Evolutionary conservation across 1,140 invertebrate genomes (phyloP), one percentile per base, ranked within the genome.

Genomic region (Drosophila fuyamai): DNA sequence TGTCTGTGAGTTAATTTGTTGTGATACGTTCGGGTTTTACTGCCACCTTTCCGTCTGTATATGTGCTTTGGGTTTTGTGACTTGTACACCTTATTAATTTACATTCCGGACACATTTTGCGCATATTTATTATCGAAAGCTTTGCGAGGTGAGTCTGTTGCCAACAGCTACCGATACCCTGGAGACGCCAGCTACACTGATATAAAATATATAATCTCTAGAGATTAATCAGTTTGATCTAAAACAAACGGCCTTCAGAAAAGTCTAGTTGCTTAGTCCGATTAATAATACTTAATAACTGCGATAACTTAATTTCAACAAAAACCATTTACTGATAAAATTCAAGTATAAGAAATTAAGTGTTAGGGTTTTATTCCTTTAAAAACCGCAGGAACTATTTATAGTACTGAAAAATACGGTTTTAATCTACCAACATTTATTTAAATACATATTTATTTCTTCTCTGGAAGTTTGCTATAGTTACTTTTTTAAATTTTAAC

Each of bases 91-190:
- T 48, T 62, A 54, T 79, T 43, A 63, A 79, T 88, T 88, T 83
- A 68, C 84, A 88, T 88, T 82, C 84, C 44, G 47, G 12, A 12
- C 72, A 57, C 79, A 80, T 74, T 78, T 57, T 44, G 50, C 9
- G 55, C 27, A 40, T 57, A 56, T 77, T 38, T 60, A 48, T 48
- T 41, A 23, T 23, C 23, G 62, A 68, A 73, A 41, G 36, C 46
- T 86, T 83, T 70, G 67, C 86, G 58, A 74, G 82, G 40, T 53
- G 59, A 76, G 35, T 46, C 51, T n/a, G 47, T 53, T 68, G 47
- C 47, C 47, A 68, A 66, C 44, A 63, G 14, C 60, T 18, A 46
- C 32, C 14, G 47, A 55, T 36, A 53, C 36, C 32, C 18, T 16
- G 41, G 12, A 27, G 13, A 29, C 10, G 4, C 7, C 36, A 16